phyloP scores from a whole-genome alignment of 2,888 invertebrate genomes.

The Eubasilissa splendida region DNA sequence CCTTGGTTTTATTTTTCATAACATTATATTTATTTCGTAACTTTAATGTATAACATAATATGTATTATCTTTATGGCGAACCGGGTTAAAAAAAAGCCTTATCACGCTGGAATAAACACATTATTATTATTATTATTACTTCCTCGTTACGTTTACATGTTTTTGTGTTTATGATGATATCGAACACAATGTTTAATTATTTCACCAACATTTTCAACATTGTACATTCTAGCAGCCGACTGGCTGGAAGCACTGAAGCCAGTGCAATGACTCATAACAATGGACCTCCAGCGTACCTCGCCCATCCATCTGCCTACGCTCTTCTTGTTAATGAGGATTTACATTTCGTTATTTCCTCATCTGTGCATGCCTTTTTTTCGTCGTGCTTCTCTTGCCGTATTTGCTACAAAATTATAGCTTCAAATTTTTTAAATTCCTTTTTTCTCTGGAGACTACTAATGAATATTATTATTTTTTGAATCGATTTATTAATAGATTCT shows the following conservation, averaged over 20 bases:
- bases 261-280: constrained; percentile 38
- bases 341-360: constrained; percentile 35
- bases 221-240: background rate
- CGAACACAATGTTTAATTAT: background rate
- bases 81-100: too few relatives aligned
- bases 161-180: background rate
- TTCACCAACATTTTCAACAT: background rate
- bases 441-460: too few relatives aligned
- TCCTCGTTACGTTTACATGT: background rate
- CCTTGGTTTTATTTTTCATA: too few relatives aligned
- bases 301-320: constrained; percentile 33
- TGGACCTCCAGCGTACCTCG: constrained; percentile 16
- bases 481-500: too few relatives aligned
- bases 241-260: background rate
- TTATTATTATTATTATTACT: background rate
- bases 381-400: background rate
- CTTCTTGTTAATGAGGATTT: constrained; percentile 11
- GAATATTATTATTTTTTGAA: too few relatives aligned
- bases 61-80: too few relatives aligned
- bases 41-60: too few relatives aligned
- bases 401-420: background rate
- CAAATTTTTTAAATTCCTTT: too few relatives aligned
- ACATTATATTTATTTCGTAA: too few relatives aligned
- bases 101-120: too few relatives aligned
- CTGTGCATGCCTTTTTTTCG: constrained; percentile 3